Evolutionary conservation across 2,888 invertebrate species (phyloP).

Genomic region (Tholera decimalis): DNA sequence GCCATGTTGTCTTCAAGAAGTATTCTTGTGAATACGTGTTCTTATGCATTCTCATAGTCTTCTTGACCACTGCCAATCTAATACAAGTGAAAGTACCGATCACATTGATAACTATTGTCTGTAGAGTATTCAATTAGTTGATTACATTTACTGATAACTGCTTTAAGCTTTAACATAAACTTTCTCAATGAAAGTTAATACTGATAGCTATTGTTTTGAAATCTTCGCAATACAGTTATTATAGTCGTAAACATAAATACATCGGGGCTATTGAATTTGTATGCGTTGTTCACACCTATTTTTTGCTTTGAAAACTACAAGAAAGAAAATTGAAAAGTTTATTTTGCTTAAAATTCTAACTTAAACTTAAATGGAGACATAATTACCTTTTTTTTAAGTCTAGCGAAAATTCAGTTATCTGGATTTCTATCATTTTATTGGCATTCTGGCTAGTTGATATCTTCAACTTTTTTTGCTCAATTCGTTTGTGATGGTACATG

Average conservation of each 20-base stretch:
- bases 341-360: no score
- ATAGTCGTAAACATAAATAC: background rate
- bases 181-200: slow-evolving; percentile 33
- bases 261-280: background rate
- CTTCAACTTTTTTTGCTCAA: no score
- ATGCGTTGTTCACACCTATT: background rate
- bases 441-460: no score
- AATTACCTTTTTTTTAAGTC: no score
- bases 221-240: background rate
- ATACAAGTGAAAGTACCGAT: slow-evolving; percentile 42
- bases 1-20: no score
- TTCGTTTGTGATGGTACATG: no score
- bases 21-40: no score
- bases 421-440: no score
- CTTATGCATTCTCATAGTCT: no score
- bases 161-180: slow-evolving; percentile 27
- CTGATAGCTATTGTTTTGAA: slow-evolving; percentile 26
- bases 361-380: no score
- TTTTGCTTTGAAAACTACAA: background rate
- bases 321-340: no score
- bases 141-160: slow-evolving; percentile 53
- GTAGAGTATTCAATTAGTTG: slow-evolving; percentile 55
- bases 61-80: background rate
- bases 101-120: slow-evolving; percentile 17
- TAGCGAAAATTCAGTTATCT: no score